Conservation (phyloP, 2,888 invertebrate genomes). For the Seladonia tumulorum region DNA sequence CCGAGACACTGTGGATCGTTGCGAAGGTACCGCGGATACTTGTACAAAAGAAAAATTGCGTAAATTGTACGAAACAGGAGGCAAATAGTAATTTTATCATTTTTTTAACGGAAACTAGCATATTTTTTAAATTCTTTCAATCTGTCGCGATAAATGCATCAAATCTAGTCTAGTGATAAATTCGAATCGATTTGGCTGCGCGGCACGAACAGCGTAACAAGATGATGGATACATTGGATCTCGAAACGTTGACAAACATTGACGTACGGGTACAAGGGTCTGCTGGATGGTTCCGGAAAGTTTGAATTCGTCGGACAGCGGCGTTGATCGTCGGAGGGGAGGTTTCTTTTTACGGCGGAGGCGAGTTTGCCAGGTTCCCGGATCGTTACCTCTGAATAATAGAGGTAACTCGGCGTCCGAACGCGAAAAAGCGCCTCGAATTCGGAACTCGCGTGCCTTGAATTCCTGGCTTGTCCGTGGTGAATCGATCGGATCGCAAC, state of each 20-base stretch:
- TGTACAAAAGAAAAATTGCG: too few species aligned
- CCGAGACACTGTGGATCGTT: neutral
- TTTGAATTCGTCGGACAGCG: neutral
- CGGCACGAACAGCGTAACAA: neutral
- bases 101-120: too few species aligned
- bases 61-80: too few species aligned
- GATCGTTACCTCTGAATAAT: slow-evolving; percentile 10
- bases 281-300: neutral
- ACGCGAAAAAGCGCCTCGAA: neutral
- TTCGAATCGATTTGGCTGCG: too few species aligned
- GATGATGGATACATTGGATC: neutral
- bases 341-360: neutral
- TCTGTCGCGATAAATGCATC: too few species aligned
- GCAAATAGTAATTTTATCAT: too few species aligned
- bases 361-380: neutral
- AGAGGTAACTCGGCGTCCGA: neutral
- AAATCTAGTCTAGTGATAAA: too few species aligned
- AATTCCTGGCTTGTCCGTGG: neutral
- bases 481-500: slow-evolving; percentile 6
- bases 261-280: neutral
- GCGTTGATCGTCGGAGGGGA: neutral
- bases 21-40: neutral
- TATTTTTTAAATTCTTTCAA: too few species aligned
- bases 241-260: neutral
- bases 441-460: slow-evolving; percentile 1